Conservation (phyloP, 2,888 invertebrate genomes). For the Toxonevra muliebris region DNA sequence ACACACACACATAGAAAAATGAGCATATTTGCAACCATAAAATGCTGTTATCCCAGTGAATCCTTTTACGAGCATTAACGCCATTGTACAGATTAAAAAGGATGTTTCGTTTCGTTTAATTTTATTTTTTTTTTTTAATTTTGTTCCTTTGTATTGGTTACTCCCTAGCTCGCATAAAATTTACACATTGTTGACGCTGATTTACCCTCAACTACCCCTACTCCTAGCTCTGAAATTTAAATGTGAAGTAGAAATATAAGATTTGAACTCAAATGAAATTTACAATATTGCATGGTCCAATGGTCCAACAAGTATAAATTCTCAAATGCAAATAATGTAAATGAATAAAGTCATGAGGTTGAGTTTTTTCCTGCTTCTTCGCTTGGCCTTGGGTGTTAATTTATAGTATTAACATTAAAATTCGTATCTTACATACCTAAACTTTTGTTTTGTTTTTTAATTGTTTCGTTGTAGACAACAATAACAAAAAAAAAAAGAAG, state of each 20-base stretch:
- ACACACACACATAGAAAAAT: neutral
- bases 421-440: neutral
- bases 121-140: neutral
- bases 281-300: conserved; percentile 12
- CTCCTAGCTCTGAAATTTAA: neutral
- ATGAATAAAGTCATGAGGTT: neutral
- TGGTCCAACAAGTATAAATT: neutral
- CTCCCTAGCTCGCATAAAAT: neutral
- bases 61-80: conserved; percentile 33
- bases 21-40: neutral
- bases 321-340: neutral
- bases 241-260: conserved; percentile 3
- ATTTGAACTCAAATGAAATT: conserved; percentile 2
- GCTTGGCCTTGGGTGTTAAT: conserved; percentile 8
- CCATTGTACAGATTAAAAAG: conserved; percentile 33
- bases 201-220: neutral
- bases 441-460: neutral
- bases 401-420: conserved; percentile 10
- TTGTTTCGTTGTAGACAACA: no score
- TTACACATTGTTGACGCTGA: conserved; percentile 4
- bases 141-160: neutral
- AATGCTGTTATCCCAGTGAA: conserved; percentile 8
- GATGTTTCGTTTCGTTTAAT: conserved; percentile 18
- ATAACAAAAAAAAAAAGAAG: no score
- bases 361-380: neutral